Percentiles rank a stretch among this genome's conserved stretches.
These are phyloP conservation scores for Carassius gibelio DNA, from an alignment of 2,113 vertebrate species.

Conservation along the genomic window DNA sequence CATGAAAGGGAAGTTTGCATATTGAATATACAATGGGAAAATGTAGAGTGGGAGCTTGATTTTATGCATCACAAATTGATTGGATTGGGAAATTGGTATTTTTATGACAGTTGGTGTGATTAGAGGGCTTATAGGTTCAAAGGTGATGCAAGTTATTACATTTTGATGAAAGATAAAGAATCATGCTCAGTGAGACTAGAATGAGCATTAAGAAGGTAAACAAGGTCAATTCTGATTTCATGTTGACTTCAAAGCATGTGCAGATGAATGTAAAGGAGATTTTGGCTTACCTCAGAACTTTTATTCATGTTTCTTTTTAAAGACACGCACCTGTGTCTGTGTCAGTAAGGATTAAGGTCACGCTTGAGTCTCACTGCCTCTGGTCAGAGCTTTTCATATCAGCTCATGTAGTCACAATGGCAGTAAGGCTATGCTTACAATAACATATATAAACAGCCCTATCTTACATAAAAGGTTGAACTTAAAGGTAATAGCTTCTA, in stretches of 20 bases:
- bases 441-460: not conserved
- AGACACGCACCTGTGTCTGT: conserved; percentile 22
- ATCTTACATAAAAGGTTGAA: conserved; percentile 60
- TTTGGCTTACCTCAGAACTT: conserved; percentile 15
- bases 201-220: not conserved
- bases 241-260: conserved; percentile 27
- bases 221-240: not conserved
- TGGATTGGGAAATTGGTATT: not conserved
- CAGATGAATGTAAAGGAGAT: conserved; percentile 4
- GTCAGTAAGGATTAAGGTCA: conserved; percentile 31
- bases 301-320: conserved; percentile 23
- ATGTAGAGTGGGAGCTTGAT: not conserved
- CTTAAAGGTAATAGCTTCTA: not conserved
- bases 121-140: not conserved
- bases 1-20: not conserved
- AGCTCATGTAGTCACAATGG: conserved; percentile 10
- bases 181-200: not conserved
- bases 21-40: not conserved
- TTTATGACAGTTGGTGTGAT: not conserved
- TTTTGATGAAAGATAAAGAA: not conserved
- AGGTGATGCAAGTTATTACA: not conserved
- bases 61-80: not conserved
- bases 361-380: not conserved
- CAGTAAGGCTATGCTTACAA: not conserved
- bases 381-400: conserved; percentile 12